Base-by-base conservation (phyloP, 2,797 vertebrate species). In the Gadopsis bispinosus region DNA sequence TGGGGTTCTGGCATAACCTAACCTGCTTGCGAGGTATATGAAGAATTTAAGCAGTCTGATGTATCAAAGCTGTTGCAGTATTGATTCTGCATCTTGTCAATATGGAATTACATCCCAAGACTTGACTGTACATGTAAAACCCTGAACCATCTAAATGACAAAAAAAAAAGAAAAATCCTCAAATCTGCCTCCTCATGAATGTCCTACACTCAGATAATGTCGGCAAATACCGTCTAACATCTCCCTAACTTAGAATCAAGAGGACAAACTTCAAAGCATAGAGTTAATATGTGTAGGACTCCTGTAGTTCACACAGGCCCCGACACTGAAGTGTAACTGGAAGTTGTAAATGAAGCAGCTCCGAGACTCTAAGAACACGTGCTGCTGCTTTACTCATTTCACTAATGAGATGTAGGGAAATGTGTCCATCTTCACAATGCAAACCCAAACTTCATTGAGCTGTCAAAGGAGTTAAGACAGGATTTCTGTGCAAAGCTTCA, bases 1-100 rank as follows among this genome's bases (percentile, higher is more conserved):
- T 43, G n/a, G 12, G 29, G 29, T 33, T 62, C 43, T 69, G 64
- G 29, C 31, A 69, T 55, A 58, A 33, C 16, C 13, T 70, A 26
- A 55, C 41, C 69, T 68, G 5, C 56, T 54, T 69, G 13, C 20
- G 47, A 35, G 55, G 59, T 71, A 48, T 66, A 60, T 7, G 11
- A 20, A 63, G 17, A 33, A 50, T 60, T 29, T 16, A 63, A 41
- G 22, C 50, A 31, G 22, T 9, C 29, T 45, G 14, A 53, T 7
- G 37, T 63, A 41, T 56, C 53, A 58, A 19, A 58, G 20, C 20
- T 35, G 10, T 22, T 43, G 29, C 43, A 59, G 22, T 43, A 65
- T 43, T 71, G 26, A 71, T 37, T 16, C 13, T 17, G 22, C 54
- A 41, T 71, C 26, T 51, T 39, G 35, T 61, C 11, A 9, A 35